phyloP scores from a whole-genome alignment of 35 echinoderm and acorn worm genomes.

The Heliocidaris tuberculata region DNA sequence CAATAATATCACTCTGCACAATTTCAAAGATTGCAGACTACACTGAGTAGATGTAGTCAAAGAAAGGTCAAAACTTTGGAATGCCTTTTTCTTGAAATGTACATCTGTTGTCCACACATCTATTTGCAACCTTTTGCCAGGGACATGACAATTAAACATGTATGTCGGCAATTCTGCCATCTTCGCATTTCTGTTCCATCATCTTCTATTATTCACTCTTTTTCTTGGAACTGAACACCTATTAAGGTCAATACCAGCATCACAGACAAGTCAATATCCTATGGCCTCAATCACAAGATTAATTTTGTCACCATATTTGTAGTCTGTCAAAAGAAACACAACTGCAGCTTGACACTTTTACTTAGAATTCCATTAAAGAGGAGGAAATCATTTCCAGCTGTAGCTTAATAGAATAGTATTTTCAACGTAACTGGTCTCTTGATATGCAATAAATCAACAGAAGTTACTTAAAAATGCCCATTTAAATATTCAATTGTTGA shows the following conservation, averaged over 20 bases:
- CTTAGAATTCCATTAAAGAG: not conserved
- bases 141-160: no score
- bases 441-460: not conserved
- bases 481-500: not conserved
- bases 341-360: not conserved
- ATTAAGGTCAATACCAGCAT: not conserved
- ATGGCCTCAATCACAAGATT: not conserved
- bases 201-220: no score
- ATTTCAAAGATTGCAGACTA: no score
- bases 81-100: no score
- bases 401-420: not conserved
- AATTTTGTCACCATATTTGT: not conserved
- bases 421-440: not conserved
- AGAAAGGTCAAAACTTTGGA: not conserved
- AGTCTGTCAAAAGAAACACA: not conserved
- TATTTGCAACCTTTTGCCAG: not conserved
- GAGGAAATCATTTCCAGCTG: not conserved
- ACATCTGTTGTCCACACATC: no score
- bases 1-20: no score
- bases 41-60: not conserved
- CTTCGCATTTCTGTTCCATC: no score
- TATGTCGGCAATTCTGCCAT: no score
- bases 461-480: not conserved
- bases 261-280: not conserved
- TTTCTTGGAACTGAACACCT: not conserved